These are phyloP conservation scores for Meandrusa payeni DNA, from an alignment of 2,888 invertebrate species.

Conservation along the genomic window DNA sequence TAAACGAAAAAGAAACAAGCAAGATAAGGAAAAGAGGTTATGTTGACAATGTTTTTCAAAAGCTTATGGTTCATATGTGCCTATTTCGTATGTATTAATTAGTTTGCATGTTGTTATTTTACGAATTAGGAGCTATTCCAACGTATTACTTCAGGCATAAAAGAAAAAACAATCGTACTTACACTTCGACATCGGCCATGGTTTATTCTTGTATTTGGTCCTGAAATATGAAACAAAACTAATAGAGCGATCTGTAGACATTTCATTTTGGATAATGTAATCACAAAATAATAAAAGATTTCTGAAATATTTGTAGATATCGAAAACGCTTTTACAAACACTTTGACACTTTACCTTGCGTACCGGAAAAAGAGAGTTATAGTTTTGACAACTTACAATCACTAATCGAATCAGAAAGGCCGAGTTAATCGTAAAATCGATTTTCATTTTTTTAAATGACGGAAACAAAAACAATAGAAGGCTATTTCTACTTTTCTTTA, in stretches of 20 bases:
- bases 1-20: too few species aligned
- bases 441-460: too few species aligned
- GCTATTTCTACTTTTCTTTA: too few species aligned
- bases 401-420: background rate
- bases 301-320: constrained; percentile 58
- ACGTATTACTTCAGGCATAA: too few species aligned
- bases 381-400: background rate
- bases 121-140: too few species aligned
- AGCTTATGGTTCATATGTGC: too few species aligned
- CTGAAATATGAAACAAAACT: constrained; percentile 70
- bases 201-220: constrained; percentile 61
- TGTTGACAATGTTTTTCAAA: constrained; percentile 54
- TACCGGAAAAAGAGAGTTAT: constrained; percentile 61
- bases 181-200: constrained; percentile 93
- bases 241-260: constrained; percentile 44
- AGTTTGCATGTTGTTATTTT: too few species aligned
- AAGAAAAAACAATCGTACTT: constrained; percentile 72
- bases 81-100: too few species aligned
- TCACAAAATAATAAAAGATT: constrained; percentile 46
- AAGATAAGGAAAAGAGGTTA: constrained; percentile 66
- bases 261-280: constrained; percentile 34
- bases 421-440: constrained; percentile 3
- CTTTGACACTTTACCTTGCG: constrained; percentile 78
- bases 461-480: too few species aligned
- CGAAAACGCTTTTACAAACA: constrained; percentile 49